Evolutionary conservation across 2,888 invertebrate genomes (phyloP).

Genomic region (Agrotis exclamationis): DNA sequence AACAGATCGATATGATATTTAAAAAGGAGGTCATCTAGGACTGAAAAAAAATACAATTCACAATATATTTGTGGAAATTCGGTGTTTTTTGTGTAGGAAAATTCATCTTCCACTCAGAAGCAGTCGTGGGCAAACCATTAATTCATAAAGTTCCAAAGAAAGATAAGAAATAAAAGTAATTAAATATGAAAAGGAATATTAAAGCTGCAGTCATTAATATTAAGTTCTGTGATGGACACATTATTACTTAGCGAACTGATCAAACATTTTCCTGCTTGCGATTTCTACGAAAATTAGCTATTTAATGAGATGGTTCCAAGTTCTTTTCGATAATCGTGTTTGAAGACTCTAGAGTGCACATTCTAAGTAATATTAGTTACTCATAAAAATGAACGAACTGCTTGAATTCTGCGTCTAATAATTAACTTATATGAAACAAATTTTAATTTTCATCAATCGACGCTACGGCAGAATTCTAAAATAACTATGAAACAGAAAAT

Average conservation of each 20-base stretch:
- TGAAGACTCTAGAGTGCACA: too few species aligned
- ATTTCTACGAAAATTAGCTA: neutral
- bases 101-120: neutral
- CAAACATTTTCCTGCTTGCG: neutral
- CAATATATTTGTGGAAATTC: too few species aligned
- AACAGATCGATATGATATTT: neutral
- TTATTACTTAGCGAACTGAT: neutral
- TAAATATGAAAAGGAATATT: neutral
- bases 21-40: accelerated
- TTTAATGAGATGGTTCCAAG: neutral
- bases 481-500: conserved; percentile 7
- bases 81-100: neutral
- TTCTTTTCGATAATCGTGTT: neutral
- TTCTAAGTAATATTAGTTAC: too few species aligned
- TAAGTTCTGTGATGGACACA: neutral
- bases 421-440: neutral
- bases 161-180: neutral
- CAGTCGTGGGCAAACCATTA: neutral
- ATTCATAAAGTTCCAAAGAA: neutral
- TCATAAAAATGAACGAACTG: neutral
- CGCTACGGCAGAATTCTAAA: neutral
- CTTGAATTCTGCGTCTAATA: neutral
- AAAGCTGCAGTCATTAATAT: neutral
- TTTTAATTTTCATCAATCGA: neutral
- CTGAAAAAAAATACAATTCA: too few species aligned